Base-by-base conservation (phyloP, 2,113 vertebrate genomes). In the Cariama cristata region DNA sequence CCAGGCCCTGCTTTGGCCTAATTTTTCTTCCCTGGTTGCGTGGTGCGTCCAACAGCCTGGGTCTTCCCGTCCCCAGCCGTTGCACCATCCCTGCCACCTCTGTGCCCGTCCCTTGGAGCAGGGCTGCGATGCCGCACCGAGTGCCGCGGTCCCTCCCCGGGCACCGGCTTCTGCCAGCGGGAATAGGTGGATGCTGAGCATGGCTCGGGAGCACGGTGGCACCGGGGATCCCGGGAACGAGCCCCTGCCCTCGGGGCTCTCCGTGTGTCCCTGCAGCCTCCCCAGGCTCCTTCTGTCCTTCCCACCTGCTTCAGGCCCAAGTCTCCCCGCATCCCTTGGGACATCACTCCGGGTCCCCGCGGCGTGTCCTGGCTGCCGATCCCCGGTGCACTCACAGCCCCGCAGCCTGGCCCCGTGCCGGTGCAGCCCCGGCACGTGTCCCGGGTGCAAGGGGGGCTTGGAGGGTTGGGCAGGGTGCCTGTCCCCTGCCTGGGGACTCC, bases 21-120 rank as follows among this genome's bases (percentile, higher is more conserved):
- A 88, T 98, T 98, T 98, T 95, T 96, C 94, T 88, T 86, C 95
- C 1, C 1, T 72, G 93, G 87, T 81, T 76, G 81, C 12, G 12
- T 27, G 92, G 76, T 16, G 64, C 56, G 94, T 92, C 96, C 96
- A 30, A n/a, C 87, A 67, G 88, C 96, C 52, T 20, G 95, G 87
- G 90, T 19, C 47, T 35, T 33, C 32, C 68, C 1, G 1, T 87
- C 69, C 90, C 75, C 90, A 26, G 90, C 6, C 17, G 27, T 23
- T 68, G 4, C 12, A 6, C 7, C 8, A 81, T 45, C 92, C 21
- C 24, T 52, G 75, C 30, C 67, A 50, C 45, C 62, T 60, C 62
- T 0, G 14, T 81, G 81, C 84, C 44, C 21, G 3, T 1, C 32
- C 40, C 71, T 55, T 4, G 2, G 38, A 14, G 67, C 33, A 23